A percentile compares a stretch with the other conserved stretches of the same genome.
phyloP scores from a whole-genome alignment of 2,888 invertebrate species.

The Callyntrura sp. region DNA sequence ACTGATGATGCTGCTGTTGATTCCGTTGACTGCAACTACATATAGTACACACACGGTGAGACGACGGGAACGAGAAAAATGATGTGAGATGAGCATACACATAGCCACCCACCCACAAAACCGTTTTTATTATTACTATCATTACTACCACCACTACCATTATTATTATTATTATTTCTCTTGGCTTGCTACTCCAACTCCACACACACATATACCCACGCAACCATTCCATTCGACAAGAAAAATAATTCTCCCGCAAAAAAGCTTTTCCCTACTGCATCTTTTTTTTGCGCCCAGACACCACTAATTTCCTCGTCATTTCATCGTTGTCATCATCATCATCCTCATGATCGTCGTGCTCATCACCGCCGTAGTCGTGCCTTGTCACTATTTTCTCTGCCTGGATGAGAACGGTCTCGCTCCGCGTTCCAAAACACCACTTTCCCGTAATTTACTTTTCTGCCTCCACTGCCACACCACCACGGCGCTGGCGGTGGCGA shows the following conservation, averaged over 20 bases:
- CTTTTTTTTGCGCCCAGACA: no score
- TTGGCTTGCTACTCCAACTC: no score
- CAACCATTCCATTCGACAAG: no score
- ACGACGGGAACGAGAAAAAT: neutral
- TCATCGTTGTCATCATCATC: no score
- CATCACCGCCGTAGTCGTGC: no score
- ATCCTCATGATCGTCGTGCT: no score
- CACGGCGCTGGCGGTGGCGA: neutral
- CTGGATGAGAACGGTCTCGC: no score
- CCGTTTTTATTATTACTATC: neutral
- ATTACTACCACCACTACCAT: neutral
- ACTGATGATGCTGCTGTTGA: constrained; percentile 27
- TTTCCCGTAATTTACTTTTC: neutral
- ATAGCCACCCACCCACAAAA: constrained; percentile 28
- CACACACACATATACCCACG: no score
- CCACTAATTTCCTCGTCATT: no score
- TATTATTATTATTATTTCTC: neutral
- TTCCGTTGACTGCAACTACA: neutral
- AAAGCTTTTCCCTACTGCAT: no score
- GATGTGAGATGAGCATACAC: neutral
- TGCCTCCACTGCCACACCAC: neutral
- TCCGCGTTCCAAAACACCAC: neutral
- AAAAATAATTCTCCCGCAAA: no score
- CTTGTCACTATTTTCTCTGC: no score
- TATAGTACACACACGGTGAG: neutral